Conservation (phyloP, 2,888 invertebrate species). For the Campoplex nolae region DNA sequence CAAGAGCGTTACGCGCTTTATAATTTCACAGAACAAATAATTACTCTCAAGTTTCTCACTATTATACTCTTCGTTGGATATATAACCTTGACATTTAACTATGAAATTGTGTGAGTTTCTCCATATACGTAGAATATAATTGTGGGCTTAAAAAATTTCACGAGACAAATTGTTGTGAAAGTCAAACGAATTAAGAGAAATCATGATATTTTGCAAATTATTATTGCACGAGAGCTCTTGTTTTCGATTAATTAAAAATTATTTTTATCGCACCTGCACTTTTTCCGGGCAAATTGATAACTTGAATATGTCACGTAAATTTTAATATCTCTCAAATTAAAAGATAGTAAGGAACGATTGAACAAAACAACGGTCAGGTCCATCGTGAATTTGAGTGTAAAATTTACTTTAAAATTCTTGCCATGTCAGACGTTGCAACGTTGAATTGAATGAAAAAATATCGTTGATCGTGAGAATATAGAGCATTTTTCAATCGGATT, state of each 20-base stretch:
- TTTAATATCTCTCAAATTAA: too few relatives aligned
- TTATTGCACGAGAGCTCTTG: neutral
- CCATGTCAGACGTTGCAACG: too few relatives aligned
- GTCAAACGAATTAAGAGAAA: neutral
- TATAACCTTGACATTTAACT: constrained; percentile 52
- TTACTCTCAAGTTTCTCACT: constrained; percentile 19
- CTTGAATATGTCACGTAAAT: too few relatives aligned
- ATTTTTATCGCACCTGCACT: neutral
- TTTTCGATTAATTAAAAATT: neutral
- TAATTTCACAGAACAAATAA: constrained; percentile 31
- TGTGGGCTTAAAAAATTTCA: neutral
- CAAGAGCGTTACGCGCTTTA: constrained; percentile 16
- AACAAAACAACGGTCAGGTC: too few relatives aligned
- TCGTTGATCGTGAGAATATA: too few relatives aligned
- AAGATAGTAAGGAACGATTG: too few relatives aligned
- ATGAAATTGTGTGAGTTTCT: constrained; percentile 33
- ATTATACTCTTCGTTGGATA: neutral
- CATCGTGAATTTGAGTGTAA: too few relatives aligned
- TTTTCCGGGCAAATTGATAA: neutral
- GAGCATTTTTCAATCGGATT: too few relatives aligned
- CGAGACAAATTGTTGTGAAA: neutral
- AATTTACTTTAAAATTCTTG: too few relatives aligned
- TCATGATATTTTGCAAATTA: neutral
- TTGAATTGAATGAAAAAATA: too few relatives aligned
- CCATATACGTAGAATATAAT: neutral